Base-by-base conservation (phyloP, 1,140 invertebrate species). In the Lasioglossum albipes region DNA sequence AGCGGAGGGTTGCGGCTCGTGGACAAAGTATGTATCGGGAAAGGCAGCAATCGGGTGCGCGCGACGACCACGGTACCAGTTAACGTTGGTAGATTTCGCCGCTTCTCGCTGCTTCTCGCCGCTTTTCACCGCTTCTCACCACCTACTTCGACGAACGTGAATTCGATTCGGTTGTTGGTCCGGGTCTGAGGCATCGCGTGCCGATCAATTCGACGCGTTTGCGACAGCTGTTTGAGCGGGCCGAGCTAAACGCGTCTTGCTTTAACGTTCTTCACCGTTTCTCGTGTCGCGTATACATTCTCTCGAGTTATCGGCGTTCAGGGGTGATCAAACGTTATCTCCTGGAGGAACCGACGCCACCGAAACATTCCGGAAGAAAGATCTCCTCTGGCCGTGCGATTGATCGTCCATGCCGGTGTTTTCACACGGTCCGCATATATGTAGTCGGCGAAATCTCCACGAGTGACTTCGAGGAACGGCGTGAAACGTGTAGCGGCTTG, bases 1-100 rank as follows among this genome's bases (percentile, higher is more conserved):
- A 72, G 52, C 67, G 78, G 72, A 27, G 49, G 73, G 54, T 79
- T 41, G 71, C 65, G 78, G 78, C 49, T 74, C 42, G 52, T 76
- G 54, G 42, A 71, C 79, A 80, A 85, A 84, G 77, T 79, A 83
- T 66, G 77, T 76, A 83, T 66, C 74, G 62, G 74, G 67, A 78
- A 52, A 70, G 74, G 67, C 67, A 76, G 73, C 72, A 36, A 80
- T 75, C 66, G 77, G 45, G 72, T 41, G 62, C 31, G 45, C 52
- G 42, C 67, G 65, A 68, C 41, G 62, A 66, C 61, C 62, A 61
- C 64, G 65, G 61, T 73, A 59, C 20, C n/a, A 78, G 75, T 62
- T 52, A 71, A 81, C 61, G 52, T 54, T 45, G 66, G 62, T 82
- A 83, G 54, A 61, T 66, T 75, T 74, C 62, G 54, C 27, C 75